Evolutionary conservation across 2,888 invertebrate genomes (phyloP).

Genomic region (Nemotelus nigrinus): DNA sequence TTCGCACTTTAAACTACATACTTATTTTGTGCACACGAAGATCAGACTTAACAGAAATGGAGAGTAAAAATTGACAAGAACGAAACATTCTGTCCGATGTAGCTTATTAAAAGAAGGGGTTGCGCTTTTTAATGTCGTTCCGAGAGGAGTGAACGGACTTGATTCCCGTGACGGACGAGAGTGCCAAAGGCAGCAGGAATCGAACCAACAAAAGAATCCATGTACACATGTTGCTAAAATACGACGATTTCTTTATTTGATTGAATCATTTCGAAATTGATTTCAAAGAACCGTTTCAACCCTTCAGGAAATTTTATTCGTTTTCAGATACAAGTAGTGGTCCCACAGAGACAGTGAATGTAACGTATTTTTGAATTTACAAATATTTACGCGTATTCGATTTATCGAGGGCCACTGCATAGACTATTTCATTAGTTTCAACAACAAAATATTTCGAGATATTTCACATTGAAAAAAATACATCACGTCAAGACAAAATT

Average conservation of each 20-base stretch:
- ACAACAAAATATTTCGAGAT: no score
- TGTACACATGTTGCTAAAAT: slow-evolving; percentile 8
- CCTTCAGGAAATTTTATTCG: slow-evolving; percentile 4
- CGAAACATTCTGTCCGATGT: slow-evolving; percentile 21
- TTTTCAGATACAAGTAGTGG: background rate
- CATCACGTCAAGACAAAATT: no score
- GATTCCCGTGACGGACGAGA: background rate
- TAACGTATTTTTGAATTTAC: background rate
- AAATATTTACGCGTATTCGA: background rate
- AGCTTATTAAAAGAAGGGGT: slow-evolving; percentile 27
- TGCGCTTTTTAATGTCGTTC: slow-evolving; percentile 29
- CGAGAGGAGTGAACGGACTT: background rate
- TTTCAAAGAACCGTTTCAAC: slow-evolving; percentile 35
- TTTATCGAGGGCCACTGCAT: no score
- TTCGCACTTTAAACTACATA: slow-evolving; percentile 15
- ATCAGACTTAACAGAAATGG: slow-evolving; percentile 7
- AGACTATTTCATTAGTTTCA: no score
- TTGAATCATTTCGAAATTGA: slow-evolving; percentile 41
- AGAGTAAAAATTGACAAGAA: background rate
- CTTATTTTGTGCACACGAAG: background rate
- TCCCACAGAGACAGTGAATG: background rate
- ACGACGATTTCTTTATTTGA: slow-evolving; percentile 22
- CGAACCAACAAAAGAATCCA: slow-evolving; percentile 3
- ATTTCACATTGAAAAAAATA: no score
- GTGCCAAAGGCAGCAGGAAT: slow-evolving; percentile 18